These are phyloP conservation scores for Littorina saxatilis DNA, from an alignment of 1,140 invertebrate genomes.

Conservation along the genomic window DNA sequence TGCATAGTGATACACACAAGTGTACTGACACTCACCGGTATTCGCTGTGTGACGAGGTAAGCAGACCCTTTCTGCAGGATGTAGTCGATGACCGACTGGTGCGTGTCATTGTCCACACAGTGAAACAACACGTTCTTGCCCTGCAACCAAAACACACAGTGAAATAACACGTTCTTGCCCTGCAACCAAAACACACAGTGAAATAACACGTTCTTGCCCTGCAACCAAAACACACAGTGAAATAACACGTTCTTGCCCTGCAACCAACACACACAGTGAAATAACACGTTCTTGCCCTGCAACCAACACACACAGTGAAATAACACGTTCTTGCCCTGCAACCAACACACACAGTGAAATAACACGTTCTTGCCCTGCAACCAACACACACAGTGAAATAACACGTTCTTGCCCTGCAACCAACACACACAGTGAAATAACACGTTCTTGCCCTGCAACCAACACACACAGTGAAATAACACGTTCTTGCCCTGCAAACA, in stretches of 20 bases:
- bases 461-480: background rate
- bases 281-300: too few species aligned
- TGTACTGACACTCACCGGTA: slow-evolving; percentile 56
- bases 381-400: background rate
- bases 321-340: background rate
- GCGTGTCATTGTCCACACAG: slow-evolving; percentile 57
- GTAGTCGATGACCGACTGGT: slow-evolving; percentile 49
- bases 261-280: background rate
- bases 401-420: slow-evolving; percentile 47
- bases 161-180: background rate
- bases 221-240: background rate
- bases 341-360: background rate
- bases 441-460: slow-evolving; percentile 58
- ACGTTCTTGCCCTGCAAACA: too few species aligned
- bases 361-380: background rate
- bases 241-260: background rate
- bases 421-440: slow-evolving; percentile 64
- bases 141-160: slow-evolving; percentile 43
- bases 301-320: background rate
- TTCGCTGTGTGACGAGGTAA: slow-evolving; percentile 58
- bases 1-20: too few species aligned
- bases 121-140: slow-evolving; percentile 61
- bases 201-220: background rate
- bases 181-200: background rate
- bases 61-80: slow-evolving; percentile 59